A percentile compares a stretch with the other conserved stretches of the same genome.
phyloP scores from a whole-genome alignment of 1,140 invertebrate genomes.

The Apis cerana region DNA sequence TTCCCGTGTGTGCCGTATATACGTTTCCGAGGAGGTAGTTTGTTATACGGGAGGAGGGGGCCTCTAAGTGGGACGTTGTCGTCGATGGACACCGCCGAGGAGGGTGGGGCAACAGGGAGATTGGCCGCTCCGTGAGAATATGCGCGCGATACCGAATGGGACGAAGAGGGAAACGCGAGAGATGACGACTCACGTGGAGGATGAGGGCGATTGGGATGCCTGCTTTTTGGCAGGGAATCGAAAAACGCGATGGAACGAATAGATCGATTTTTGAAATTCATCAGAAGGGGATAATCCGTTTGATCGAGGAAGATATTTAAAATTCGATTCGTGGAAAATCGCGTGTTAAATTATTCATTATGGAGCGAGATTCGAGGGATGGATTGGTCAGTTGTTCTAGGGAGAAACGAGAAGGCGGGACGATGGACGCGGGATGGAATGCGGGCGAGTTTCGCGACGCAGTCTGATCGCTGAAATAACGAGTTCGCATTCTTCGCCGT shows the following conservation, averaged over 20 bases:
- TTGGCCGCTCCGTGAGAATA: constrained; percentile 37
- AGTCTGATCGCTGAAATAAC: constrained; percentile 37
- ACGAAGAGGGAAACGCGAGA: not conserved
- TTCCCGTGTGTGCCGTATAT: constrained; percentile 24
- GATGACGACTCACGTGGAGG: not conserved
- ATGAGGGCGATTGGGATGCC: too few relatives aligned
- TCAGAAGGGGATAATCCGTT: too few relatives aligned
- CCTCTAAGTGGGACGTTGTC: constrained; percentile 52
- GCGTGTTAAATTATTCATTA: too few relatives aligned
- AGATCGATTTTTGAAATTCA: too few relatives aligned
- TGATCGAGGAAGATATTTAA: too few relatives aligned
- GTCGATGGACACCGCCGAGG: constrained; percentile 8
- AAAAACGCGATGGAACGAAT: too few relatives aligned
- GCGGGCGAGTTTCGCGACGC: constrained; percentile 11
- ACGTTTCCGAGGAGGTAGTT: constrained; percentile 47
- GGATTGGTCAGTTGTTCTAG: not conserved
- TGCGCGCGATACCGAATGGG: constrained; percentile 1
- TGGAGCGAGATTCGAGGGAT: not conserved
- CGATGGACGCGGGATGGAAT: not conserved
- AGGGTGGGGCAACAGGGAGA: not conserved
- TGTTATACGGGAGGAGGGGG: constrained; percentile 50
- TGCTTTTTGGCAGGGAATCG: too few relatives aligned
- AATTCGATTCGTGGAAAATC: too few relatives aligned
- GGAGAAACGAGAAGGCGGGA: not conserved
- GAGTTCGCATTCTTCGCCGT: constrained; percentile 40